Evolutionary conservation across 2,888 invertebrate genomes (phyloP), one percentile per base, ranked within the genome.

Genomic region (Eretmocerus hayati): DNA sequence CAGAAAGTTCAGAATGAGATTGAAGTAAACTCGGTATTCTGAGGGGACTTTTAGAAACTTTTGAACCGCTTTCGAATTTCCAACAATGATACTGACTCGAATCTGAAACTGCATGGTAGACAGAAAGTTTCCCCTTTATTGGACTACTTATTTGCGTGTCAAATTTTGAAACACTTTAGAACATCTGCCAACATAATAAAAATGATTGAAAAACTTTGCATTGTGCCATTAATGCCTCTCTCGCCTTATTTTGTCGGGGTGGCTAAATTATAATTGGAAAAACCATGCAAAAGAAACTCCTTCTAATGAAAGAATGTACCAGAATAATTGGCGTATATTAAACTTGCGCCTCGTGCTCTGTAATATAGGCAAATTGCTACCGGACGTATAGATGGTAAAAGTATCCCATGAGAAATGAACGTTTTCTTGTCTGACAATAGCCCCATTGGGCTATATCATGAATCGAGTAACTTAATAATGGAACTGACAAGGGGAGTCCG

Each of bases 251-350:
- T 38, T 42, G 38, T 19, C 21, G 13, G 40, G 31, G 38, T 48
- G 35, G 42, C 48, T 44, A 44, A 51, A 48, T 47, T 44, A 44
- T n/a, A 51, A 43, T 46, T 46, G 40, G 39, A 46, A 51, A 44
- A 36, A 37, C 31, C 32, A 16, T 5, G 31, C 23, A 6, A 26
- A 42, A 35, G 18, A 11, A 26, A 35, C n/a, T n/a, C n/a, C n/a
- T n/a, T 11, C 18, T 26, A 37, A 51, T 44, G 41, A 51, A 26
- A 51, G 48, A 48, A 44, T 42, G 38, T 41, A 37, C 20, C 21
- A 20, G 32, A 22, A 45, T 26, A 26, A 26, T 9, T 26, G 26
- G 41, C 44, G 16, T 26, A 33, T 41, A 31, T 47, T n/a, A n/a
- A n/a, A n/a, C n/a, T n/a, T n/a, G n/a, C n/a, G n/a, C n/a, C n/a